Percentiles rank a stretch among this genome's conserved stretches.
Conservation (phyloP, 2,113 vertebrate genomes). For the Pteruthius melanotis region DNA sequence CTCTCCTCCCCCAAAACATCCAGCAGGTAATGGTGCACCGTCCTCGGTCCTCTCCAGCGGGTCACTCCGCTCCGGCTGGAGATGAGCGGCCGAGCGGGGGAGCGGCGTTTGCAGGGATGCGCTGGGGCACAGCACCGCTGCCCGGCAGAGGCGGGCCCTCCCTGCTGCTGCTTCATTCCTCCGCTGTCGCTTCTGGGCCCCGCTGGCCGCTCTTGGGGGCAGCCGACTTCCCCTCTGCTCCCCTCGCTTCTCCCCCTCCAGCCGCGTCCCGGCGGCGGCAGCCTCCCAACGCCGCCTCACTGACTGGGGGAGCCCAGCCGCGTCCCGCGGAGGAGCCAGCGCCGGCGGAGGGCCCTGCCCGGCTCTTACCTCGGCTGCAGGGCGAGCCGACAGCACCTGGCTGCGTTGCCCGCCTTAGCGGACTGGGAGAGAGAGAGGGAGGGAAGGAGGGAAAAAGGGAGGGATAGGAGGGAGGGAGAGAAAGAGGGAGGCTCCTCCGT, state of each 20-base stretch:
- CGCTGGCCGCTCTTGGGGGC: not conserved
- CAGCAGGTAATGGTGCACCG: not conserved
- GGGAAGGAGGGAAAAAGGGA: not conserved
- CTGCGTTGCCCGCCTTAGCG: not conserved
- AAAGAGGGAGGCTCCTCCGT: slow-evolving; percentile 8
- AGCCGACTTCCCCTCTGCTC: not conserved
- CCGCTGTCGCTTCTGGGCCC: not conserved
- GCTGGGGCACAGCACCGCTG: not conserved
- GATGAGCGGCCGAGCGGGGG: not conserved
- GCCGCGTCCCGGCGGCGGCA: not conserved
- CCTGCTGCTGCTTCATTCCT: not conserved
- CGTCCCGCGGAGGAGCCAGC: not conserved
- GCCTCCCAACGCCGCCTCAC: not conserved
- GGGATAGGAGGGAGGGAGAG: not conserved
- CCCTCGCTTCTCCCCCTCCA: not conserved
- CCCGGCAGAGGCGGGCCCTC: not conserved
- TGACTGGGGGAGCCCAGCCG: not conserved
- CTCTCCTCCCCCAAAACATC: not conserved
- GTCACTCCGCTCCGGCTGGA: not conserved
- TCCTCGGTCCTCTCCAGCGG: not conserved
- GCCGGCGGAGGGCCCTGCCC: not conserved
- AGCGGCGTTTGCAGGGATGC: not conserved
- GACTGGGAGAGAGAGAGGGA: not conserved
- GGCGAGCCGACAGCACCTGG: not conserved
- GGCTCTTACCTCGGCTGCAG: not conserved